Base-by-base conservation (phyloP, 2,113 vertebrate genomes). In the Gopherus evgoodei region DNA sequence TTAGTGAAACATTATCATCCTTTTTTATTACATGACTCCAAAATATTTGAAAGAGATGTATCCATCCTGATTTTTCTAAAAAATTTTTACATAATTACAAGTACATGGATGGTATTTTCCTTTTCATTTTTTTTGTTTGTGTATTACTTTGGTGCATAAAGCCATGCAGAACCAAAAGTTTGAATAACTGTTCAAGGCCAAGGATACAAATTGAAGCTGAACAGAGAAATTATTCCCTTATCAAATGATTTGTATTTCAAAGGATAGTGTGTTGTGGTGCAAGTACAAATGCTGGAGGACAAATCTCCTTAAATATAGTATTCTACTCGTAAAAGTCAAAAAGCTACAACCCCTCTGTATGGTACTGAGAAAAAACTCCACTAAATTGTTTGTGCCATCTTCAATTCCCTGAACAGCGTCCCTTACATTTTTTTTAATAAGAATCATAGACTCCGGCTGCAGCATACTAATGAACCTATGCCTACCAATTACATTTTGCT, bases 401-500 rank as follows among this genome's bases (percentile, higher is more conserved):
- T 95, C 93, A 96, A 95, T 97, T 97, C 94, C 92, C 96, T 69
- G 84, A 95, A 83, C 86, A 94, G 94, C 91, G 47, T 86, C 80
- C 54, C 88, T 95, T 95, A 95, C 95, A 95, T 95, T 96, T 96
- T 94, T 95, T 96, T 88, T 96, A 95, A 94, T 95, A 95, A 80
- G 79, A 97, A 95, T 95, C 94, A 89, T 80, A 95, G 96, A 96
- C 57, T 82, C 75, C 92, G 84, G 31, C 96, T 93, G 86, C 90
- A 96, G 97, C 91, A 96, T 97, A 93, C 96, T 97, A 96, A 97
- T 95, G 91, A 97, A 47, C 88, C 86, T 94, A 90, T 96, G 92
- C 86, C 83, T 96, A 95, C 93, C 95, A 97, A 95, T 97, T 97
- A 97, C 95, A 90, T 96, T 97, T 95, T 91, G 86, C 90, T 97